Conservation (phyloP, 2,888 invertebrate genomes). For the Dione juno region DNA sequence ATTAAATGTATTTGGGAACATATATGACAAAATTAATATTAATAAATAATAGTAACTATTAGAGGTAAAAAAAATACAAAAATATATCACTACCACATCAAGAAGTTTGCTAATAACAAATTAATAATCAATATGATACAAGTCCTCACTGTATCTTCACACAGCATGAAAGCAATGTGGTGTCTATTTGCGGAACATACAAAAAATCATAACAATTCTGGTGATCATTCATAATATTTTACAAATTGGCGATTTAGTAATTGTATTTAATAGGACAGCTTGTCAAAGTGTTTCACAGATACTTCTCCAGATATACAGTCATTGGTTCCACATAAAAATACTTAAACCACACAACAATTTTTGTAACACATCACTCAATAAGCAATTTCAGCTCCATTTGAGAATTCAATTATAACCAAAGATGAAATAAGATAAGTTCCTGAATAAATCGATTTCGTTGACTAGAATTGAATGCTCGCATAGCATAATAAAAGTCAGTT, state of each 20-base stretch:
- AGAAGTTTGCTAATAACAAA: neutral
- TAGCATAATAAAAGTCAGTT: constrained; percentile 1
- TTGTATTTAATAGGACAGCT: too few relatives aligned
- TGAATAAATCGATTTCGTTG: neutral
- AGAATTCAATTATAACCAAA: neutral
- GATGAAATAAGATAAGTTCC: neutral
- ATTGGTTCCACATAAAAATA: constrained; percentile 3
- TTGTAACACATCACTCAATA: neutral
- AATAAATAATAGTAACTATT: constrained; percentile 10
- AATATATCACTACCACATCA: neutral
- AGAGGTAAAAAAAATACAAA: constrained; percentile 2
- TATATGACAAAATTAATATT: neutral
- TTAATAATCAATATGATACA: neutral
- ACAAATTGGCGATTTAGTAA: too few relatives aligned
- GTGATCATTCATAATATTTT: neutral
- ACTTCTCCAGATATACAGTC: neutral
- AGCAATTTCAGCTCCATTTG: neutral
- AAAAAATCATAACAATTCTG: neutral
- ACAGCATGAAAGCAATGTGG: neutral
- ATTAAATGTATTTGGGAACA: neutral
- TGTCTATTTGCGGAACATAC: neutral
- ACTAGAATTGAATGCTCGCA: neutral
- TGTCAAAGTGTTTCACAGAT: too few relatives aligned
- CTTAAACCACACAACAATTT: neutral
- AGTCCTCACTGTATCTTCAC: neutral